Percentiles rank a stretch among this genome's conserved stretches.
These are phyloP conservation scores for Heteromurus nitidus DNA, from an alignment of 2,888 invertebrate genomes.

Conservation along the genomic window DNA sequence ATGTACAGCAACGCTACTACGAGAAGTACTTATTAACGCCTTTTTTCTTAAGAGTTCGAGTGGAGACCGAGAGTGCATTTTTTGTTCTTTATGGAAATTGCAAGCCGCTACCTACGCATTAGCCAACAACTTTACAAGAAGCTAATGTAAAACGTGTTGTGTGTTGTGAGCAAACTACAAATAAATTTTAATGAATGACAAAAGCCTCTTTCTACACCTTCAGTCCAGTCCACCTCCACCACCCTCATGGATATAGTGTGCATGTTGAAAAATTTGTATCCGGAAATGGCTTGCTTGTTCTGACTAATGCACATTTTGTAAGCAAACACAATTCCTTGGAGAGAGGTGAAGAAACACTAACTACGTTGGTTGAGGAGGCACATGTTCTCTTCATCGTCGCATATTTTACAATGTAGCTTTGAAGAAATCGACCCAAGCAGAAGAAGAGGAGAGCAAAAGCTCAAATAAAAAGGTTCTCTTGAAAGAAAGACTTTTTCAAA, in stretches of 20 bases:
- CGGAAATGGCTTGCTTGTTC: constrained; percentile 51
- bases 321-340: constrained; percentile 17
- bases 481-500: neutral
- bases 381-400: neutral
- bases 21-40: too few relatives aligned
- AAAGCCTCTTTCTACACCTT: too few relatives aligned
- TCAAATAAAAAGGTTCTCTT: neutral
- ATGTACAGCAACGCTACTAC: too few relatives aligned
- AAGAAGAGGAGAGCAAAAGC: too few relatives aligned
- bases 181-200: constrained; percentile 48
- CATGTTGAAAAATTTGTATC: constrained; percentile 49
- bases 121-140: neutral
- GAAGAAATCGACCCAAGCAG: too few relatives aligned
- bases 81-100: neutral
- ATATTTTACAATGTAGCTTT: too few relatives aligned
- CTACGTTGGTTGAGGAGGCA: neutral
- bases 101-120: neutral
- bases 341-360: neutral
- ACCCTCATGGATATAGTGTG: neutral
- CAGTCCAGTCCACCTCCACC: too few relatives aligned
- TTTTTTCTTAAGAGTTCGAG: too few relatives aligned
- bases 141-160: neutral
- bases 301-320: constrained; percentile 45
- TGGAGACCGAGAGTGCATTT: too few relatives aligned
- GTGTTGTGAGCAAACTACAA: neutral